A percentile compares a stretch with the other conserved stretches of the same genome.
phyloP scores from a whole-genome alignment of 2,113 vertebrate genomes.

The Oreochromis tanganicae region DNA sequence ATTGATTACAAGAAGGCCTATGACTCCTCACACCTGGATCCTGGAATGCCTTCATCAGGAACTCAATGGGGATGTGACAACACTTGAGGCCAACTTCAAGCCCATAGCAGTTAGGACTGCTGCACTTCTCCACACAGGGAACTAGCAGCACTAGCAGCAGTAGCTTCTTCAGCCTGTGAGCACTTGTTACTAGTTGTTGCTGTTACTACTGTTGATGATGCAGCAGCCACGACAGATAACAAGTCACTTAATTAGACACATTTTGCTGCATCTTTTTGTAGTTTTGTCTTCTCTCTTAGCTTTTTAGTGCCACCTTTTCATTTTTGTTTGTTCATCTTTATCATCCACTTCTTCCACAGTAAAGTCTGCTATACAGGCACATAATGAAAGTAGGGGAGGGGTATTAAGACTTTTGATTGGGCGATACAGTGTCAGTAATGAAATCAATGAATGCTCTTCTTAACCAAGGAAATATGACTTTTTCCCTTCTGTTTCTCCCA shows the following conservation, averaged over 20 bases:
- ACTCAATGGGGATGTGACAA: not conserved
- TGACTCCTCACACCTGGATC: fast-evolving
- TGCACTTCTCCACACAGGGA: not conserved
- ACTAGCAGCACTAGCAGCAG: not conserved
- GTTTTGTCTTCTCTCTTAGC: not conserved
- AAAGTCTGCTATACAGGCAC: not conserved
- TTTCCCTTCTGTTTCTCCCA: not conserved
- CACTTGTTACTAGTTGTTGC: not conserved
- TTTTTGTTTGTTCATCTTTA: not conserved
- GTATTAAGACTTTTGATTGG: not conserved
- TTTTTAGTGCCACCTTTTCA: not conserved
- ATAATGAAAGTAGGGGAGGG: not conserved
- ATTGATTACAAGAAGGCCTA: not conserved
- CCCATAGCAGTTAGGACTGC: not conserved
- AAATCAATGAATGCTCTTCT: not conserved
- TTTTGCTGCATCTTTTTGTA: not conserved
- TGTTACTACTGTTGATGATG: not conserved
- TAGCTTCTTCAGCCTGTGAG: not conserved
- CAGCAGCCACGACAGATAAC: not conserved
- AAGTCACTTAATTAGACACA: not conserved
- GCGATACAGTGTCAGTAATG: not conserved
- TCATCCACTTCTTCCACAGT: not conserved
- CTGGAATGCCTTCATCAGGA: not conserved
- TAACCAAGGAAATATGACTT: not conserved
- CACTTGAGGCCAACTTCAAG: not conserved